Evolutionary conservation across 2,113 vertebrate genomes (phyloP), one percentile per base, ranked within the genome.

Genomic region (Sebastes schlegelii): DNA sequence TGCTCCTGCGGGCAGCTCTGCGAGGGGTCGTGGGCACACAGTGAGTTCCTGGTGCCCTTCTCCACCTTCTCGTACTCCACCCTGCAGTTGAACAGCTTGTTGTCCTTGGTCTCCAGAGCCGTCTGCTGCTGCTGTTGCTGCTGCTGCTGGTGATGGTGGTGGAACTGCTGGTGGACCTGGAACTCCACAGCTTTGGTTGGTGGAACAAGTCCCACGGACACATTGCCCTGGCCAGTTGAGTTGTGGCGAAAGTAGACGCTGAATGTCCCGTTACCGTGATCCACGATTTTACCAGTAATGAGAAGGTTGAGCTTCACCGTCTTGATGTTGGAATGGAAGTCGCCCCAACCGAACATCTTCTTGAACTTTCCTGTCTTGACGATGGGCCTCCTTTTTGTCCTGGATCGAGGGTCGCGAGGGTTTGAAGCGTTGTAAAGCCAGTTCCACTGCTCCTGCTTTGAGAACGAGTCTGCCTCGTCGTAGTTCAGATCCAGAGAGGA

Each of bases 271-370:
- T 99, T 99, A 77, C 98, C 98, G 4, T 99, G 98, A 93, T 99
- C 98, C 85, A 99, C 98, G 9, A 99, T 99, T 95, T 99, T 99
- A 14, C 98, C 98, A 0, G 97, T 99, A 95, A 99, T 99, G 91
- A 99, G 96, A 43, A 99, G 96, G 92, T 99, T 99, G 76, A 99
- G 94, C 93, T 98, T 99, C 84, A 98, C 96, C 49, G 98, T 99
- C 94, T 98, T 99, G 94, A 99, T 98, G 91, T 98, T 99, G 89
- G 98, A 99, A 92, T 99, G 97, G 93, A 99, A 99, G 95, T 99
- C 98, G 0, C 98, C 98, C 98, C 98, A 99, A 79, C 98, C 98
- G 79, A 99, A 99, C 98, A 99, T 99, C 96, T 99, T 99, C 97
- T 99, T 99, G 91, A 99, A 98, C 93, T 99, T 99, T 79, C 97